These are phyloP conservation scores for Onychomys arenicola DNA, from an alignment of 2,797 vertebrate species.

Conservation along the genomic window DNA sequence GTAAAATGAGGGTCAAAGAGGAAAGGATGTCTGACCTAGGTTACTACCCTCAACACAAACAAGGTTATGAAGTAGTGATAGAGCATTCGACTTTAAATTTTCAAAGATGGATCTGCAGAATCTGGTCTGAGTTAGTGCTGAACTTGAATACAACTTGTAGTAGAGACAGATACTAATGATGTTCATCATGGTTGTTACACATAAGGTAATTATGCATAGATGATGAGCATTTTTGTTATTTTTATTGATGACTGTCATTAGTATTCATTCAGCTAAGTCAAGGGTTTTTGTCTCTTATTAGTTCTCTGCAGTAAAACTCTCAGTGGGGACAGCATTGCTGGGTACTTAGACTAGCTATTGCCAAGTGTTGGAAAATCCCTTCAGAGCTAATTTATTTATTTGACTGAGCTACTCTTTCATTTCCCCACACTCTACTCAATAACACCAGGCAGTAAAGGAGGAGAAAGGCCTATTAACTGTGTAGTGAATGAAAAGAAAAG, in stretches of 20 bases:
- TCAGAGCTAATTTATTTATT: slow-evolving; percentile 1
- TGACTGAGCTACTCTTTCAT: not conserved
- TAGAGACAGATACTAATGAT: slow-evolving; percentile 67
- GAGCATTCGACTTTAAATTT: slow-evolving; percentile 18
- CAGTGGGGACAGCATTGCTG: not conserved
- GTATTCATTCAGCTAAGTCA: slow-evolving; percentile 63
- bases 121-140: not conserved
- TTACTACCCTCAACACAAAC: not conserved
- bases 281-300: not conserved
- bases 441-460: not conserved
- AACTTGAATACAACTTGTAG: slow-evolving; percentile 58
- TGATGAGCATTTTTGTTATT: slow-evolving; percentile 67
- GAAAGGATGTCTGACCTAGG: not conserved
- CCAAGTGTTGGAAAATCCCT: not conserved
- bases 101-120: not conserved
- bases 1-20: slow-evolving; percentile 9
- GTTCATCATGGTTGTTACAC: slow-evolving; percentile 50
- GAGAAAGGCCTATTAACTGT: slow-evolving; percentile 12
- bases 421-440: slow-evolving; percentile 30
- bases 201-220: slow-evolving; percentile 70
- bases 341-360: not conserved
- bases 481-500: slow-evolving; percentile 24
- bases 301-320: slow-evolving; percentile 1
- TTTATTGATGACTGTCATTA: slow-evolving; percentile 73
- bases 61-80: not conserved